Conservation (phyloP, 2,888 invertebrate species). For the Amaurobius ferox region DNA sequence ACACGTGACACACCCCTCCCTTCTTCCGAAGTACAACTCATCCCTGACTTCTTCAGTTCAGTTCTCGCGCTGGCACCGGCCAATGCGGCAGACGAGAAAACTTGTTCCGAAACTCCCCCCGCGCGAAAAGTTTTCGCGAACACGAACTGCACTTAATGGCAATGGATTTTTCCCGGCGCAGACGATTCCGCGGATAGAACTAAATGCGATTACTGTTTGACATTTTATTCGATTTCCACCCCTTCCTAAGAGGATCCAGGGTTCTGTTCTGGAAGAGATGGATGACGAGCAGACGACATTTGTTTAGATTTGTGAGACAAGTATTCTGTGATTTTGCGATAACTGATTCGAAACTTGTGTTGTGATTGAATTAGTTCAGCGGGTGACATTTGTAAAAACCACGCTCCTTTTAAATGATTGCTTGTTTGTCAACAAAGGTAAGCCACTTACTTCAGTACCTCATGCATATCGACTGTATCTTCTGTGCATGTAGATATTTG, state of each 20-base stretch:
- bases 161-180: neutral
- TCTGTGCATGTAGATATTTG: too few relatives aligned
- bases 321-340: neutral
- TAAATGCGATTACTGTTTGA: neutral
- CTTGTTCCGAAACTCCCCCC: neutral
- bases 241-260: neutral
- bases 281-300: neutral
- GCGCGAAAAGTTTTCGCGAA: neutral
- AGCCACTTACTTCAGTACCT: too few relatives aligned
- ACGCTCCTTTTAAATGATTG: neutral
- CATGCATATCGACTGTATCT: too few relatives aligned
- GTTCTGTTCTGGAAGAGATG: neutral
- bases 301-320: conserved; percentile 1
- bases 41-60: conserved; percentile 1
- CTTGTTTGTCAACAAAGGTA: too few relatives aligned
- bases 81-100: neutral
- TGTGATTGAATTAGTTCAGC: neutral
- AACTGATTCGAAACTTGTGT: neutral
- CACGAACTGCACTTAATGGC: neutral
- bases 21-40: neutral
- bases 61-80: conserved; percentile 5
- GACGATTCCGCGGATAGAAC: neutral
- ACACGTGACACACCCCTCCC: conserved; percentile 1
- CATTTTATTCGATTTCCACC: neutral
- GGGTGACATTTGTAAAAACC: neutral